Base-by-base conservation (phyloP, 2,888 invertebrate species). In the Eumerus sabulonum region DNA sequence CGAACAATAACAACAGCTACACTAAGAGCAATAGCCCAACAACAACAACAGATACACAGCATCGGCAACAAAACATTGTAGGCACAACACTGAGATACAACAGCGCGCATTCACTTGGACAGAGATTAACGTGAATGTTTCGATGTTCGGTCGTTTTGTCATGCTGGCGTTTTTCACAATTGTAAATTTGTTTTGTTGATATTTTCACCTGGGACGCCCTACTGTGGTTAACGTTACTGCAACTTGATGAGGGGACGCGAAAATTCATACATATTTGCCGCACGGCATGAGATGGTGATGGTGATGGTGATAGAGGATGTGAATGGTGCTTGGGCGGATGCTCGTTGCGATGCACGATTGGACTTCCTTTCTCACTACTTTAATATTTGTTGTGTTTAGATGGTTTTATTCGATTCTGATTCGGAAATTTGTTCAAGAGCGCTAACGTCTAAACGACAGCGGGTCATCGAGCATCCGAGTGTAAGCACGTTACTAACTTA, bases 81-180 rank as follows among this genome's bases (percentile, higher is more conserved):
- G 74, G 68, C 79, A 73, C 74, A 79, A 74, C 68, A 74, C 79
- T 79, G 68, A 56, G 54, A 68, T 60, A 79, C 77, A 74, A 68
- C 57, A 11, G 50, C 74, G 79, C 68, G 74, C 68, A 74, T 79
- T 79, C 77, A 77, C 77, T 56, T 64, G 79, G 79, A 79, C 79
- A 79, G 79, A 79, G 79, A 79, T 79, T 79, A 79, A 79, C 79
- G 79, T 79, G 79, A 79, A 79, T 79, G 79, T 79, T 79, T 74
- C 79, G 79, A 79, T 79, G 79, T 79, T 79, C 74, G 74, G 79
- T 79, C 79, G 74, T 79, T 79, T 79, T 79, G 79, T 79, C 79
- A 79, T 79, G 79, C 79, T 79, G 79, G 79, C 74, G 79, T 79
- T 79, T 74, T 79, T 79, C 79, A 79, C 79, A 79, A 79, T 79